These are phyloP conservation scores for Spodoptera littoralis DNA, from an alignment of 2,888 invertebrate species.

Conservation along the genomic window DNA sequence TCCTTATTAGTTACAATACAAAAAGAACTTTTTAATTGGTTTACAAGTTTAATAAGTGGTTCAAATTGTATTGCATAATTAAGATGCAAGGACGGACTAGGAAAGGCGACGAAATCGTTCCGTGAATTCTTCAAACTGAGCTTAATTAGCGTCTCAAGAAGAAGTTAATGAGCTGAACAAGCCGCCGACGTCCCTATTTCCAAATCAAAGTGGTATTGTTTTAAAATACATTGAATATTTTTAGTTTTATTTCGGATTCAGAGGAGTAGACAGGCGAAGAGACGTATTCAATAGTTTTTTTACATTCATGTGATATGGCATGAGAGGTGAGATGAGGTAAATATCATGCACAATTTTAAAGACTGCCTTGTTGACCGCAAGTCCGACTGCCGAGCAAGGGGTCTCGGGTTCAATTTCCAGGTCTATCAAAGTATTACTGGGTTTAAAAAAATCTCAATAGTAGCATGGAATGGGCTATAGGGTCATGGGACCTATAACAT, in stretches of 20 bases:
- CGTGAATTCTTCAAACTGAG: constrained; percentile 78
- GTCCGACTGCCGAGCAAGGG: no score
- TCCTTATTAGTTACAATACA: not conserved
- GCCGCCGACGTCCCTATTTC: constrained; percentile 57
- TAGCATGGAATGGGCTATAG: no score
- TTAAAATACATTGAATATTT: constrained; percentile 35
- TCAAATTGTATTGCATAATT: constrained; percentile 75
- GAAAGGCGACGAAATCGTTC: constrained; percentile 70
- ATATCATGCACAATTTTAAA: no score
- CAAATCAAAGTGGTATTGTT: constrained; percentile 48
- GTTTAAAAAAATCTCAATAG: no score
- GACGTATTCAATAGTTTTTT: no score
- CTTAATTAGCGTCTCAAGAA: constrained; percentile 79
- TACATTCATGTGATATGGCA: no score
- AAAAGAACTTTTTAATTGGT: constrained; percentile 58
- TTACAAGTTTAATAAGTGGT: constrained; percentile 65
- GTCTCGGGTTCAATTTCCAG: no score
- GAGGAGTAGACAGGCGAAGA: no score
- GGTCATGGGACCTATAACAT: no score
- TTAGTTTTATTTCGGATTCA: constrained; percentile 1
- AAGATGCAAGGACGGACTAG: constrained; percentile 65
- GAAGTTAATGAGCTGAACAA: constrained; percentile 76
- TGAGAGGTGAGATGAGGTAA: no score
- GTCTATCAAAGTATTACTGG: no score
- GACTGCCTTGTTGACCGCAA: no score